Evolutionary conservation across 1,140 invertebrate genomes (phyloP).

Genomic region (Colletes latitarsis): DNA sequence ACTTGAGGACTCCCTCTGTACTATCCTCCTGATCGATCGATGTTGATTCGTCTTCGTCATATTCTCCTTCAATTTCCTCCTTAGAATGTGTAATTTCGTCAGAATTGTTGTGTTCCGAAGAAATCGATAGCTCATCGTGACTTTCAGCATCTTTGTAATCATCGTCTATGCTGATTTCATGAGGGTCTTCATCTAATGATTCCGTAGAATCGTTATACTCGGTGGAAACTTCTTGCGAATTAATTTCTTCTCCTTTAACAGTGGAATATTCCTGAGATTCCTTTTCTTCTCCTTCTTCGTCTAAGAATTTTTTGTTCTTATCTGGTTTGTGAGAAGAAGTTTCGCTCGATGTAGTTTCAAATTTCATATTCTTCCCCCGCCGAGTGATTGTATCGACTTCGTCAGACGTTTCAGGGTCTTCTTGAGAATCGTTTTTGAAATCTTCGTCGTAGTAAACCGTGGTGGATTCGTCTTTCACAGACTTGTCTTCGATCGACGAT

Average conservation of each 20-base stretch:
- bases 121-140: not conserved
- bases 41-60: not conserved
- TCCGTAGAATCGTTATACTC: slow-evolving; percentile 49
- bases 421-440: slow-evolving; percentile 13
- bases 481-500: slow-evolving; percentile 1
- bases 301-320: not conserved
- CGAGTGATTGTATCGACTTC: slow-evolving; percentile 7
- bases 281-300: slow-evolving; percentile 17
- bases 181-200: slow-evolving; percentile 17
- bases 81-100: slow-evolving; percentile 21
- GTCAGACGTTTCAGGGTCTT: not conserved
- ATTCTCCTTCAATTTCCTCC: slow-evolving; percentile 6
- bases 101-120: slow-evolving; percentile 10
- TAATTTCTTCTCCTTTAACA: slow-evolving; percentile 1
- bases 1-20: slow-evolving; percentile 79
- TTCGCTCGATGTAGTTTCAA: slow-evolving; percentile 30
- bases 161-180: slow-evolving; percentile 6
- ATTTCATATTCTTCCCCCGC: slow-evolving; percentile 26
- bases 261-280: slow-evolving; percentile 40
- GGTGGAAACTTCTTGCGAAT: slow-evolving; percentile 29
- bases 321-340: not conserved
- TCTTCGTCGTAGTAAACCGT: not conserved
- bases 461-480: not conserved
- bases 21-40: slow-evolving; percentile 59
- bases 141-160: slow-evolving; percentile 15